A percentile compares a stretch with the other conserved stretches of the same genome.
Conservation (phyloP, 2,888 invertebrate species). For the Drosophila kanekoi region DNA sequence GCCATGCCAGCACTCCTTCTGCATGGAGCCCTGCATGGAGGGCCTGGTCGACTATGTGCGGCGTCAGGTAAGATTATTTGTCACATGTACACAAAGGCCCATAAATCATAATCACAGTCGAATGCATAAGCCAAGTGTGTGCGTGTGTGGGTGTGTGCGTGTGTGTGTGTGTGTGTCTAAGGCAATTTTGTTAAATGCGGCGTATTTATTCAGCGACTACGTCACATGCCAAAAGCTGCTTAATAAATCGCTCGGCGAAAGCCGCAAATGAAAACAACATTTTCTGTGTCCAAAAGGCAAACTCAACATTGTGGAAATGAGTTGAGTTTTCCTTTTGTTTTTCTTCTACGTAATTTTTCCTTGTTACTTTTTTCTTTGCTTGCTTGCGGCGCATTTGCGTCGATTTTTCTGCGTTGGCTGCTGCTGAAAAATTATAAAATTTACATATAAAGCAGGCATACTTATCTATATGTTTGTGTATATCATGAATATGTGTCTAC, state of each 20-base stretch:
- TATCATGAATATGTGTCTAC: constrained; percentile 51
- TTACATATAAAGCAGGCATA: constrained; percentile 60
- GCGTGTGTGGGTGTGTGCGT: not conserved
- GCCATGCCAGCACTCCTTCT: constrained; percentile 99
- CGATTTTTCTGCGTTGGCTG: constrained; percentile 47
- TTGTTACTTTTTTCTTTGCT: constrained; percentile 13
- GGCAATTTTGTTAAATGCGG: constrained; percentile 64
- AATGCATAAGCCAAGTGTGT: constrained; percentile 50
- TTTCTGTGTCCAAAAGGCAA: constrained; percentile 45
- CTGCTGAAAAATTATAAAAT: constrained; percentile 74
- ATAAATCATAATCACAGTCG: constrained; percentile 56
- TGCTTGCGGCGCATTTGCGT: constrained; percentile 76
- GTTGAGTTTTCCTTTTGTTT: constrained; percentile 50
- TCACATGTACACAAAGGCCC: constrained; percentile 24
- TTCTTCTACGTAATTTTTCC: constrained; percentile 45
- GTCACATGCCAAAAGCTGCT: constrained; percentile 70
- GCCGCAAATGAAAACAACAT: constrained; percentile 65
- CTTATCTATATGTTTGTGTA: constrained; percentile 37
- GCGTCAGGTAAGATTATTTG: constrained; percentile 89
- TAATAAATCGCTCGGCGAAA: constrained; percentile 60
- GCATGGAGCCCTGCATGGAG: constrained; percentile 99
- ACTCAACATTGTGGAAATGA: constrained; percentile 56
- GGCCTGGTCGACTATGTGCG: constrained; percentile 97
- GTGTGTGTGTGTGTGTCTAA: constrained; percentile 28
- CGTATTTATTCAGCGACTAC: constrained; percentile 63